Base-by-base conservation (phyloP, 2,888 invertebrate species). In the Gnatocerus cornutus region DNA sequence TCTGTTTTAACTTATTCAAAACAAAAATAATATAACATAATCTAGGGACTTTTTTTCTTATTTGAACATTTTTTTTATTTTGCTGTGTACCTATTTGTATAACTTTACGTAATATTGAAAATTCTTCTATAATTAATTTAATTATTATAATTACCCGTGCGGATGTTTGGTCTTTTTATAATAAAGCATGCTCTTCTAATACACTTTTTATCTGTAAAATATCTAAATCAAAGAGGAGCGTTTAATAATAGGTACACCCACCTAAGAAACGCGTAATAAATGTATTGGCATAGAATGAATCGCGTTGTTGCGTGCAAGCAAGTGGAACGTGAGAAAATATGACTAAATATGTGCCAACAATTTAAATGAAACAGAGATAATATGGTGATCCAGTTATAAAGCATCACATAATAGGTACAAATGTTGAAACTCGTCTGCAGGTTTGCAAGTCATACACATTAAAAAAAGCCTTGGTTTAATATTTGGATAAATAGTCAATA, bases 271-370 rank as follows among this genome's bases (percentile, higher is more conserved):
- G 48, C 21, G 48, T 27, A 16, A 48, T 48, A 48, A 48, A 48
- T 27, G 48, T 9, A 33, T 33, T 33, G 33, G 33, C 33, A 43
- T 43, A 13, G 33, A 13, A 52, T 33, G 52, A 52, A 30, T 56
- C 52, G 52, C 29, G 52, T 13, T 12, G 52, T 59, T 74, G 77
- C 79, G 76, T 79, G 77, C 73, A 75, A 74, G 73, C 77, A 79
- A 78, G 73, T 79, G 71, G 79, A 77, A 79, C 79, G 79, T 79
- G 79, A 77, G 79, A 79, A 76, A 76, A 76, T 76, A 72, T 67
- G 74, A 72, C 59, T 63, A 77, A 76, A 77, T 33, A 33, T 33
- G 33, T 73, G 75, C 73, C 74, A 75, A 67, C 30, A 71, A 74
- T 71, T 73, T 65, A 74, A 74, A 71, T 56, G 37, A 56, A 56